Evolutionary conservation across 2,113 vertebrate species (phyloP), one percentile per base, ranked within the genome.

Genomic region (Neogale vison): DNA sequence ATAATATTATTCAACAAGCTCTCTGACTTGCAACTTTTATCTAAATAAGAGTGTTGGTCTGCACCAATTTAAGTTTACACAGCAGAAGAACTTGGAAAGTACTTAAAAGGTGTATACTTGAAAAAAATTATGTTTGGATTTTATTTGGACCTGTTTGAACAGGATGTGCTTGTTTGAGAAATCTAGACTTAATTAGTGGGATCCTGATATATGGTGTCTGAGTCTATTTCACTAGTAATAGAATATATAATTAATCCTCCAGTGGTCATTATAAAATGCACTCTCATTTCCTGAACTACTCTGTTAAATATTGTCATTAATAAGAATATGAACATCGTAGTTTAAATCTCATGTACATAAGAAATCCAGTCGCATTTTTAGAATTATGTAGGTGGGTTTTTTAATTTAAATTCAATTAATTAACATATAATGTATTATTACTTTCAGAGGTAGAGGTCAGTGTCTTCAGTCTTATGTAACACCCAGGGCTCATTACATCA

Each of bases 131-230:
- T 95, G 36, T 92, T 92, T 95, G 39, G 0, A 0, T 93, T 98
- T 97, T 97, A 91, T 65, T 92, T 95, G 61, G 77, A 98, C 85
- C 76, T 93, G 6, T 42, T 61, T 95, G 86, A 31, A 72, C 69
- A 97, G 57, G 79, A 79, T 95, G 79, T 18, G 34, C 67, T 98
- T 97, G 72, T 96, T 93, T 97, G 82, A 96, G 82, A 97, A 97
- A 95, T 98, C 95, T 96, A 97, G 86, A 76, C 85, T 98, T 98
- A 97, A 94, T 97, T 93, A 97, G n/a, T 71, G 39, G 13, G 71
- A 52, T 87, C 79, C 10, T 29, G 57, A 61, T 90, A 52, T 13
- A 71, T 20, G 36, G 50, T 50, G 47, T 50, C 55, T 81, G 65
- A 71, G 47, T 59, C 45, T 80, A 18, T 81, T 94, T 12, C 24